Evolutionary conservation across 2,888 invertebrate genomes (phyloP).

Genomic region (Hydropsyche betteni): DNA sequence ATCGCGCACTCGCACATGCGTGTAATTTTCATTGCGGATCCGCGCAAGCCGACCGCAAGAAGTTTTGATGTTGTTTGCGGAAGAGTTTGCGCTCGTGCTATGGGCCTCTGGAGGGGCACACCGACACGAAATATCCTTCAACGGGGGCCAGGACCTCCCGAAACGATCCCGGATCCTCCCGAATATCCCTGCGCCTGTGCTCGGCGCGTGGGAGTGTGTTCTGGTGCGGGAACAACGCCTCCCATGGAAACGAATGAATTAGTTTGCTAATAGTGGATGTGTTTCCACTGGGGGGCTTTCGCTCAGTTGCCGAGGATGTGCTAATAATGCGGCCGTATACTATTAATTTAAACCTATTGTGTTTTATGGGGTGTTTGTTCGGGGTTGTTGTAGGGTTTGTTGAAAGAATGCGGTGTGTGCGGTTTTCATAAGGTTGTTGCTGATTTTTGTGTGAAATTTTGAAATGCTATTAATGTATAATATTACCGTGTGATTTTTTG

Average conservation of each 20-base stretch:
- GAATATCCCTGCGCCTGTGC: too few species aligned
- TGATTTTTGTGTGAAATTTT: too few species aligned
- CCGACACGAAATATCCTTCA: constrained; percentile 38
- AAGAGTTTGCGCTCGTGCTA: constrained; percentile 36
- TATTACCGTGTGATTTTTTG: too few species aligned
- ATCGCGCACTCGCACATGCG: not conserved
- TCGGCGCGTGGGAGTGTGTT: too few species aligned
- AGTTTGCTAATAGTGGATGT: constrained; percentile 41
- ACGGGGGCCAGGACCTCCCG: not conserved
- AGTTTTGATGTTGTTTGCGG: constrained; percentile 44
- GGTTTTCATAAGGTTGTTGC: too few species aligned
- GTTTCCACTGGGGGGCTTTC: constrained; percentile 37
- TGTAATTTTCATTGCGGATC: constrained; percentile 8
- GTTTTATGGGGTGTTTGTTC: too few species aligned
- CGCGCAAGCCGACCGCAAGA: constrained; percentile 32
- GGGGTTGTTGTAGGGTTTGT: too few species aligned
- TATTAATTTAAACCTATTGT: constrained; percentile 26
- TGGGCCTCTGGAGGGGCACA: constrained; percentile 42
- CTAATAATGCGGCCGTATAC: constrained; percentile 15
- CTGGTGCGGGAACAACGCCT: too few species aligned
- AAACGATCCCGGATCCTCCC: too few species aligned
- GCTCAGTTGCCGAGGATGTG: not conserved
- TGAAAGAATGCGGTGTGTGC: too few species aligned
- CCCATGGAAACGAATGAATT: constrained; percentile 36
- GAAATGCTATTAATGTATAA: too few species aligned